Evolutionary conservation across 37 sponge, comb jelly and placozoan species (phyloP).

Genomic region (Ephydatia muelleri): DNA sequence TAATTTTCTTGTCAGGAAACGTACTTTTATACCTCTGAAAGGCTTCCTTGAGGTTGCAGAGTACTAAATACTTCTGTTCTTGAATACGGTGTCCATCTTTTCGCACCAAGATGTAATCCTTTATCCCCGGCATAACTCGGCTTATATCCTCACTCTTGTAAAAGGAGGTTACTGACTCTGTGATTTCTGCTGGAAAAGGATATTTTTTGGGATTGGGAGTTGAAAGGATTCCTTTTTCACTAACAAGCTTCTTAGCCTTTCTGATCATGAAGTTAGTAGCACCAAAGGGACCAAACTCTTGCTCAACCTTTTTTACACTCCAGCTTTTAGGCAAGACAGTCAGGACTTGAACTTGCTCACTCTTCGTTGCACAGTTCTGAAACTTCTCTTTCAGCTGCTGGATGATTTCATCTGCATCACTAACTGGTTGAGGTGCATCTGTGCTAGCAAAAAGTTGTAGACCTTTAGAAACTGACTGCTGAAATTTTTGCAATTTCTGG

Average conservation of each 20-base stretch:
- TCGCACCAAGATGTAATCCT: conserved; percentile 26
- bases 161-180: conserved; percentile 6
- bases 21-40: conserved; percentile 6
- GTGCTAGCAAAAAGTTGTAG: not conserved
- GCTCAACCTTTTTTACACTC: conserved; percentile 8
- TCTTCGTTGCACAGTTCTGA: not conserved
- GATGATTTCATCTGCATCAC: conserved; percentile 26
- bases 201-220: conserved; percentile 25
- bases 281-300: conserved; percentile 20
- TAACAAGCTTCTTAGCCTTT: conserved; percentile 22
- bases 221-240: conserved; percentile 13
- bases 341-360: conserved; percentile 30
- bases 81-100: conserved; percentile 6
- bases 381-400: conserved; percentile 35
- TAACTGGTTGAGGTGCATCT: not conserved
- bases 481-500: not conserved
- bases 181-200: conserved; percentile 9
- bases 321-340: conserved; percentile 36
- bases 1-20: conserved; percentile 23
- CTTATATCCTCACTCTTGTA: conserved; percentile 25
- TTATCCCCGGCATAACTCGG: conserved; percentile 36
- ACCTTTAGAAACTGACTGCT: not conserved
- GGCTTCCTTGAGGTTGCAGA: conserved; percentile 31
- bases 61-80: conserved; percentile 29
- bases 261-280: conserved; percentile 22